Evolutionary conservation across 1,140 invertebrate species (phyloP), one percentile per base, ranked within the genome.

Genomic region (Neodiprion pinetum): DNA sequence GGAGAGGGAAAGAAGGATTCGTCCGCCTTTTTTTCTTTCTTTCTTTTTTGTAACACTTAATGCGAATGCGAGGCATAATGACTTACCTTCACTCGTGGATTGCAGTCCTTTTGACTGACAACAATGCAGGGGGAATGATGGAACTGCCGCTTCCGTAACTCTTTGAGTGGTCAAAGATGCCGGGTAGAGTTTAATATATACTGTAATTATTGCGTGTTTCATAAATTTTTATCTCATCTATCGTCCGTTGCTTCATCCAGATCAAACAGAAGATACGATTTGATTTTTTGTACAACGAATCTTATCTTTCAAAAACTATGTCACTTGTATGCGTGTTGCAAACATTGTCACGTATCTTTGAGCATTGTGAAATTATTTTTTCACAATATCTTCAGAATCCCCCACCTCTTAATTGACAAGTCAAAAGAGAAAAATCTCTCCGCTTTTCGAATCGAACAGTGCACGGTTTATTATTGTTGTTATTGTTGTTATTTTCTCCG

Each of bases 201-300:
- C 53, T 17, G 53, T 3, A 61, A 61, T 17, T 61, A 61, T 61
- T 17, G 53, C n/a, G 53, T 61, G 53, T 9, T 61, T 61, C n/a
- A 61, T 61, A 5, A 61, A 61, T 61, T 61, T 61, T 61, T 61
- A 61, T 61, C 53, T 61, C 53, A 61, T 61, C 53, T 61, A 61
- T 61, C 53, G 53, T 12, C 4, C 53, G 53, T 61, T 61, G 53
- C 53, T 61, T 61, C 53, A 61, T 61, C 9, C 53, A 17, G 11
- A 61, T 61, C 53, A 17, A 40, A 40, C 28, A 61, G n/a, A 61
- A 61, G n/a, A 14, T 12, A 61, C n/a, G 11, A 61, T 61, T 61
- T 7, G 53, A 61, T 61, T 61, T 53, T 14, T 61, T 61, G 7
- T 12, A 61, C 9, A 8, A 8, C 9, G 11, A 9, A 12, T 61